Evolutionary conservation across 2,797 vertebrate genomes (phyloP).

Genomic region (Phoeniculus purpureus): DNA sequence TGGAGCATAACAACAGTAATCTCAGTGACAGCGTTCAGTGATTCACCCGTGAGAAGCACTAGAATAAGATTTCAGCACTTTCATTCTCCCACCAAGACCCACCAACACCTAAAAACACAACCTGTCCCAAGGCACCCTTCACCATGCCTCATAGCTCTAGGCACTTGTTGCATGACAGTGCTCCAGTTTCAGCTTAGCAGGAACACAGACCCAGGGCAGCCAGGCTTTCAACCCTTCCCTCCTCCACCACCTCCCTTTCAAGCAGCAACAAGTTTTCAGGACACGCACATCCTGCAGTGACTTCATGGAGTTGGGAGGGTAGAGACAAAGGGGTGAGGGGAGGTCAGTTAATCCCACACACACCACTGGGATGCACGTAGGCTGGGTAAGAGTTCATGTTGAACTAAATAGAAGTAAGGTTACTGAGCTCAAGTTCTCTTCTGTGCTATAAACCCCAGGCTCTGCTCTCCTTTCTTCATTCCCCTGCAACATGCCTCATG

Average conservation of each 20-base stretch:
- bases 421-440: conserved; percentile 71
- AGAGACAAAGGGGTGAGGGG: conserved; percentile 63
- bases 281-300: conserved; percentile 51
- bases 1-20: background rate
- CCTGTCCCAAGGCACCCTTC: background rate
- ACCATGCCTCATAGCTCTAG: background rate
- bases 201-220: background rate
- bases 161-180: background rate
- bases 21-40: background rate
- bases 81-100: background rate
- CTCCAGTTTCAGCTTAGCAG: background rate
- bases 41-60: background rate
- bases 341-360: conserved; percentile 86
- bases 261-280: conserved; percentile 39
- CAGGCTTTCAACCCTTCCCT: background rate
- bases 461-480: background rate
- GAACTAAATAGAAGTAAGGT: conserved; percentile 65
- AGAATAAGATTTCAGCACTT: background rate
- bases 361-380: conserved; percentile 79
- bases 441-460: conserved; percentile 66
- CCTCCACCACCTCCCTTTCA: background rate
- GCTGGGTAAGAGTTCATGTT: conserved; percentile 79
- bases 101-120: background rate
- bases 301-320: conserved; percentile 65
- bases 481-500: background rate